A percentile compares a stretch with the other conserved stretches of the same genome.
Evolutionary conservation across 2,797 vertebrate genomes (phyloP).

Genomic region (Esox lucius): DNA sequence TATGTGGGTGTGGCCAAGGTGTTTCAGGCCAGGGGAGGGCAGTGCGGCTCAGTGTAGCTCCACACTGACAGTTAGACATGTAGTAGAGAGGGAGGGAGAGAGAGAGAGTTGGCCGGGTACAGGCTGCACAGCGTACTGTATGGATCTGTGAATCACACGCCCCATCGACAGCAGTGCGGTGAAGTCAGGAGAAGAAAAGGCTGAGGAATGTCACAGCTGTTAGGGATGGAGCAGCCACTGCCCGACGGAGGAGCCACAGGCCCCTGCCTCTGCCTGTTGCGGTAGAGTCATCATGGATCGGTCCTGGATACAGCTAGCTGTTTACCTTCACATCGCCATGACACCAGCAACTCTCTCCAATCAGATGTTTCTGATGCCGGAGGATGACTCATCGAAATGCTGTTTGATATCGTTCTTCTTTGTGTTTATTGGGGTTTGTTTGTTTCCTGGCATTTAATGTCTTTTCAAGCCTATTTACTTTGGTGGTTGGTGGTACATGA

Average conservation of each 20-base stretch:
- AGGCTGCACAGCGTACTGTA: conserved; percentile 57
- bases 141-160: conserved; percentile 68
- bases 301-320: conserved; percentile 40
- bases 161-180: conserved; percentile 69
- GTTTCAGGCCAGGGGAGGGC: conserved; percentile 12
- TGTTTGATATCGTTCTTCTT: conserved; percentile 44
- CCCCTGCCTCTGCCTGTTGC: neutral
- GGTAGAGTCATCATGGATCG: conserved; percentile 23
- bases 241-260: conserved; percentile 17
- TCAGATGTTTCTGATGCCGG: conserved; percentile 31
- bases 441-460: neutral
- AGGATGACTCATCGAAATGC: conserved; percentile 74
- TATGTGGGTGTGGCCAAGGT: conserved; percentile 67
- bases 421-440: conserved; percentile 36
- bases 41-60: conserved; percentile 39
- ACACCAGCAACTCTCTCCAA: conserved; percentile 9
- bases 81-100: conserved; percentile 36
- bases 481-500: neutral
- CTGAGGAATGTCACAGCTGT: conserved; percentile 70
- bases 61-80: conserved; percentile 38
- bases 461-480: neutral
- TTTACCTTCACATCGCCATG: conserved; percentile 32
- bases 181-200: conserved; percentile 56
- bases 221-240: conserved; percentile 39
- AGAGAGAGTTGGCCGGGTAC: conserved; percentile 62